A percentile compares a stretch with the other conserved stretches of the same genome.
These are phyloP conservation scores for Electrophaes corylata DNA, from an alignment of 2,888 invertebrate genomes.

Conservation along the genomic window DNA sequence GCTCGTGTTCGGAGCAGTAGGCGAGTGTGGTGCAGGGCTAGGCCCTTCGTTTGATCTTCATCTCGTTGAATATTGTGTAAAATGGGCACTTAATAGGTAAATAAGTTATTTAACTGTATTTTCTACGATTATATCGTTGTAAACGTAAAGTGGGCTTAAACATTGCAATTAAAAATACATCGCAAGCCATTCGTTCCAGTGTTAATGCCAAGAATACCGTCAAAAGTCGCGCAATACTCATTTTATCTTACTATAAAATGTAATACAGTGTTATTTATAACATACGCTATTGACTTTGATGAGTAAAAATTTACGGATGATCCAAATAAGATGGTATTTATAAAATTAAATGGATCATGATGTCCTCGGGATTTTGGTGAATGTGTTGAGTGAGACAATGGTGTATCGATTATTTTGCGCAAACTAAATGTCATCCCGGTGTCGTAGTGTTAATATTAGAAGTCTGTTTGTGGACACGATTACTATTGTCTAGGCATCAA, in stretches of 20 bases:
- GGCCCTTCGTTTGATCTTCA: constrained; percentile 80
- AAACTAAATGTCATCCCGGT: constrained; percentile 83
- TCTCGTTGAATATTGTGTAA: constrained; percentile 75
- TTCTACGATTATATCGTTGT: constrained; percentile 28
- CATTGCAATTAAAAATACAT: constrained; percentile 65
- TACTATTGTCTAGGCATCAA: constrained; percentile 82
- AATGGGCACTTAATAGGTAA: constrained; percentile 85
- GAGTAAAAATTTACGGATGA: constrained; percentile 39
- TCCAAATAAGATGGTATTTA: constrained; percentile 39
- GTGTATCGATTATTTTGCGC: constrained; percentile 84
- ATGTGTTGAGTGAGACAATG: constrained; percentile 83
- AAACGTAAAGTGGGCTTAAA: constrained; percentile 40
- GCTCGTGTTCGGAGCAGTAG: constrained; percentile 82
- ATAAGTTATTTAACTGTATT: constrained; percentile 54
- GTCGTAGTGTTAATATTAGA: constrained; percentile 83
- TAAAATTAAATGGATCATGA: constrained; percentile 53
- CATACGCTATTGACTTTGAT: constrained; percentile 48
- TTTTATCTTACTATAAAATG: constrained; percentile 65
- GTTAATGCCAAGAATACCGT: constrained; percentile 80
- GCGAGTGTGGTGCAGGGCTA: constrained; percentile 80
- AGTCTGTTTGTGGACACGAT: constrained; percentile 79
- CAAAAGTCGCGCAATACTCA: constrained; percentile 74
- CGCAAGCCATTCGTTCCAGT: constrained; percentile 61
- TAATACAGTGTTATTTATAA: constrained; percentile 70
- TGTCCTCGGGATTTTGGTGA: constrained; percentile 71